Percentiles rank a stretch among this genome's conserved stretches.
Conservation (phyloP, 1,140 invertebrate genomes). For the Ceratosolen fusciceps region DNA sequence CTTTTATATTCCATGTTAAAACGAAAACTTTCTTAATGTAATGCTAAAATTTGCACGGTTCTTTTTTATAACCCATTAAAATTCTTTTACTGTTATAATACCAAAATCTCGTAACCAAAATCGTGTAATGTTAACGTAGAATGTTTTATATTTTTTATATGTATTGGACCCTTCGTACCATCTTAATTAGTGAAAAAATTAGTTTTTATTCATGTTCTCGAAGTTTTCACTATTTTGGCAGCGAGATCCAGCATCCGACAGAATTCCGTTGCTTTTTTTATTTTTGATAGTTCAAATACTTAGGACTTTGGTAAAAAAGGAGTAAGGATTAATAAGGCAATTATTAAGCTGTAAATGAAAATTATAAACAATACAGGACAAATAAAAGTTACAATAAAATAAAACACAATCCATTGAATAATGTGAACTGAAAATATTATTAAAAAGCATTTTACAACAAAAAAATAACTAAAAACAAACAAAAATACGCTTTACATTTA, state of each 20-base stretch:
- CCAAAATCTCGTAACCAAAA: conserved; percentile 33
- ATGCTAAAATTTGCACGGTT: neutral
- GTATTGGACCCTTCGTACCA: conserved; percentile 1
- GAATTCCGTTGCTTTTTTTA: conserved; percentile 15
- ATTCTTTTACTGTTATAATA: conserved; percentile 11
- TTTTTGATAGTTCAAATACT: neutral
- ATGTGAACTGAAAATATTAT: conserved; percentile 74
- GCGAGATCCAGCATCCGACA: conserved; percentile 25
- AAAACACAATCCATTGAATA: conserved; percentile 62
- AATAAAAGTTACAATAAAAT: conserved; percentile 62
- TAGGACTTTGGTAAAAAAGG: too few species aligned
- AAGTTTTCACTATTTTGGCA: conserved; percentile 18
- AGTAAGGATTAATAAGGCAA: conserved; percentile 3
- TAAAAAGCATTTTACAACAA: conserved; percentile 74
- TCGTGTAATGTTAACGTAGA: conserved; percentile 5
- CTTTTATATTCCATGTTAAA: conserved; percentile 18
- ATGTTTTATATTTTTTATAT: conserved; percentile 5
- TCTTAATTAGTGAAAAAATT: neutral
- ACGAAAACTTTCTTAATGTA: conserved; percentile 6
- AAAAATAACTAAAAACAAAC: conserved; percentile 73
- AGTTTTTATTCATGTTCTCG: neutral
- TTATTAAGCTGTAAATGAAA: conserved; percentile 30
- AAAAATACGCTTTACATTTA: conserved; percentile 73
- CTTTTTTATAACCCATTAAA: neutral
- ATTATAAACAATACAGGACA: conserved; percentile 40